These are phyloP conservation scores for Phodopus roborovskii DNA, from an alignment of 2,113 vertebrate species.

Conservation along the genomic window DNA sequence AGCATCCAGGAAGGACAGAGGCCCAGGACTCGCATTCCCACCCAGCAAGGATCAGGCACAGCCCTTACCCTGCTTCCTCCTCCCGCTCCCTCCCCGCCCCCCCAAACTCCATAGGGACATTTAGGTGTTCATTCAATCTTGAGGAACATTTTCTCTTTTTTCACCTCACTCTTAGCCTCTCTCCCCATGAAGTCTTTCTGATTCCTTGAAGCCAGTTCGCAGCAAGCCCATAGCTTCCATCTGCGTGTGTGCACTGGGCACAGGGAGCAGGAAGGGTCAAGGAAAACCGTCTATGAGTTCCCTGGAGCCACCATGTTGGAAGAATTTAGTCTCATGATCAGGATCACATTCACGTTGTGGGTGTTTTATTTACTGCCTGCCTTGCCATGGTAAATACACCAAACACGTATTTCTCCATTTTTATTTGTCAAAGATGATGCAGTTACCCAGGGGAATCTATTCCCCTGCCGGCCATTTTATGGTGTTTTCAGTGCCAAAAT, in stretches of 20 bases:
- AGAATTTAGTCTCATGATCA: neutral
- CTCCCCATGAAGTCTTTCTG: neutral
- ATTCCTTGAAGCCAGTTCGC: neutral
- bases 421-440: neutral
- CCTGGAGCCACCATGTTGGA: neutral
- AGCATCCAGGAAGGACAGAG: neutral
- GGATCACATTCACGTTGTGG: neutral
- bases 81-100: too few species aligned
- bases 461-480: neutral
- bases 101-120: too few species aligned
- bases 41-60: neutral
- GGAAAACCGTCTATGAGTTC: neutral
- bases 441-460: neutral
- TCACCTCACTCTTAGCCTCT: neutral
- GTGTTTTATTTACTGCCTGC: neutral
- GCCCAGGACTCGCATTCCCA: neutral
- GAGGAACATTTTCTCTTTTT: neutral
- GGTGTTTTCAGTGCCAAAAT: neutral
- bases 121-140: neutral
- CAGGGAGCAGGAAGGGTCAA: too few species aligned
- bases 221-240: rapidly evolving
- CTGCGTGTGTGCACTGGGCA: neutral
- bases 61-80: too few species aligned
- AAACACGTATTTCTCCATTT: neutral
- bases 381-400: neutral